These are phyloP conservation scores for Drosophila phalerata DNA, from an alignment of 2,888 invertebrate genomes.

Conservation along the genomic window DNA sequence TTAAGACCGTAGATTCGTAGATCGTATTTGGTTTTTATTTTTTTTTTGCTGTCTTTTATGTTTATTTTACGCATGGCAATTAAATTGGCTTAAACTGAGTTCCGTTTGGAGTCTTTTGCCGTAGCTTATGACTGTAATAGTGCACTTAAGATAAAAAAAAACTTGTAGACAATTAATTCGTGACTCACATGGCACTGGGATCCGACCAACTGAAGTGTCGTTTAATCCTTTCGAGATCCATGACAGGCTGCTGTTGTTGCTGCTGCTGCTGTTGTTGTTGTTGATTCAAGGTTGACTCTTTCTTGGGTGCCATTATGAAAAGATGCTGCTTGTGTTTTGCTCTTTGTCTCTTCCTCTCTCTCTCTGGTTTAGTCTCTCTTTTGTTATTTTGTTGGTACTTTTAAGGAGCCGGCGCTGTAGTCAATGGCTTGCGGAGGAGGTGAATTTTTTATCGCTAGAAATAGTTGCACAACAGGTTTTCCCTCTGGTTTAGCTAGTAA, in stretches of 20 bases:
- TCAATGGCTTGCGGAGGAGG: slow-evolving; percentile 38
- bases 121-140: neutral
- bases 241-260: slow-evolving; percentile 59
- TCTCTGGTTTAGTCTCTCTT: neutral
- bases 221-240: slow-evolving; percentile 83
- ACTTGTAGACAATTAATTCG: slow-evolving; percentile 10
- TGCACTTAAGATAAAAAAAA: slow-evolving; percentile 3
- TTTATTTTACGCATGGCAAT: slow-evolving; percentile 16
- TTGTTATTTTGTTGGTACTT: slow-evolving; percentile 4
- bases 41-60: slow-evolving; percentile 11
- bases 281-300: slow-evolving; percentile 73
- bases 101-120: slow-evolving; percentile 36
- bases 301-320: slow-evolving; percentile 74
- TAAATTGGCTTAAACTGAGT: slow-evolving; percentile 32
- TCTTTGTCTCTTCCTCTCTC: neutral
- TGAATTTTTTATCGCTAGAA: slow-evolving; percentile 35
- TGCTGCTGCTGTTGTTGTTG: slow-evolving; percentile 53
- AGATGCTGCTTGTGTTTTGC: slow-evolving; percentile 14
- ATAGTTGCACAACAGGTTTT: slow-evolving; percentile 77
- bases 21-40: slow-evolving; percentile 5
- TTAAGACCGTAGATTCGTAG: slow-evolving; percentile 8
- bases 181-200: slow-evolving; percentile 84
- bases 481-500: slow-evolving; percentile 46
- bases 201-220: slow-evolving; percentile 85
- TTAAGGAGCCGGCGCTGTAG: slow-evolving; percentile 45